Evolutionary conservation across 2,797 vertebrate genomes (phyloP), one percentile per base, ranked within the genome.

Genomic region (Sciurus carolinensis): DNA sequence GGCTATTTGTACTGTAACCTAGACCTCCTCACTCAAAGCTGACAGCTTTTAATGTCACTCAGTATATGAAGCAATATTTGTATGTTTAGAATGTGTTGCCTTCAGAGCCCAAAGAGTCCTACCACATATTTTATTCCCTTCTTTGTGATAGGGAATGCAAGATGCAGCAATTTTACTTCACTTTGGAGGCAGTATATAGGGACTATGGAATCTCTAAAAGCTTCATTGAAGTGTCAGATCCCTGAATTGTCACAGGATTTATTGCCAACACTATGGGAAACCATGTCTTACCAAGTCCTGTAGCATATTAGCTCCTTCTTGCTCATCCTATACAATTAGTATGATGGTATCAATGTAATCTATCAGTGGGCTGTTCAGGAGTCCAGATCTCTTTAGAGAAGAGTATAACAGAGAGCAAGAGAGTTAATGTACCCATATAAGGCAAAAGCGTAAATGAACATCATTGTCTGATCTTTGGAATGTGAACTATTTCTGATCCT

Each of bases 401-500:
- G 44, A 69, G 86, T 93, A 69, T 75, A 44, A 83, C 83, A 90
- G 47, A 89, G 26, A 33, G 42, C 4, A 89, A 15, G 30, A 87
- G 17, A 93, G 52, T 95, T 87, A 87, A 92, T 57, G 47, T 18
- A 90, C 26, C 42, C 73, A 47, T n/a, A 4, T n/a, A 4, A 95
- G 42, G 52, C 33, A 92, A 90, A 96, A 80, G 33, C 75, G 72
- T 87, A 75, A 90, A 30, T 57, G 42, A 86, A 87, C 83, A 66
- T 71, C 67, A 20, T 72, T 72, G 36, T 81, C 81, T 91, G 14
- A 85, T 22, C 59, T n/a, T 82, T 10, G 36, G 47, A 88, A 81
- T 91, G 54, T 72, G 50, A 94, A 73, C 30, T 72, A n/a, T 64
- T 91, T 92, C 86, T 84, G 47, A 87, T 33, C 33, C 79, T 91